A percentile compares a stretch with the other conserved stretches of the same genome.
These are phyloP conservation scores for Patella ulyssiponensis DNA, from an alignment of 2,888 invertebrate species.

Conservation along the genomic window DNA sequence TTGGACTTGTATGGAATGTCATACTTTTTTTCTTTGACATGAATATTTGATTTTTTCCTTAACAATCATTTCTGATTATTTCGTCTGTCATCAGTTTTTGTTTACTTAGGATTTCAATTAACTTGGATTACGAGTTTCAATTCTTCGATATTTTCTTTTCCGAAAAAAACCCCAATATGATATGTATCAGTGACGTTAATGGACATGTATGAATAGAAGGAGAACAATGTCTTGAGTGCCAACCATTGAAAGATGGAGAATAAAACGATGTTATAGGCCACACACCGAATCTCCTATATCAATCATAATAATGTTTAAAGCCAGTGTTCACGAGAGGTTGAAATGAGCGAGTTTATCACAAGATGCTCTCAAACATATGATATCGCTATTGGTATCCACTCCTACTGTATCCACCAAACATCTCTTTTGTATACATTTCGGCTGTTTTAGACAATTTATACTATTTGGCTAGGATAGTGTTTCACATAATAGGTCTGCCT, in stretches of 20 bases:
- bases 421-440: neutral
- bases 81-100: no score
- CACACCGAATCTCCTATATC: neutral
- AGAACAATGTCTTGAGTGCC: neutral
- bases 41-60: no score
- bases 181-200: slow-evolving; percentile 4
- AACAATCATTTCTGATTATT: no score
- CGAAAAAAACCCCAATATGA: neutral
- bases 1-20: no score
- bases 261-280: neutral
- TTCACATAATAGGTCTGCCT: neutral
- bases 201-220: neutral
- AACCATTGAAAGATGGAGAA: neutral
- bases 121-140: no score
- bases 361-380: neutral
- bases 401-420: neutral
- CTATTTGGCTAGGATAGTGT: neutral
- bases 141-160: no score
- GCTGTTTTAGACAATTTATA: neutral
- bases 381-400: neutral
- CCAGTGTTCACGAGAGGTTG: neutral
- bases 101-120: no score
- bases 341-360: slow-evolving; percentile 9
- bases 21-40: no score
- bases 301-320: neutral